Percentiles rank a stretch among this genome's conserved stretches.
Conservation (phyloP, 2,113 vertebrate genomes). For the Notiomystis cincta region DNA sequence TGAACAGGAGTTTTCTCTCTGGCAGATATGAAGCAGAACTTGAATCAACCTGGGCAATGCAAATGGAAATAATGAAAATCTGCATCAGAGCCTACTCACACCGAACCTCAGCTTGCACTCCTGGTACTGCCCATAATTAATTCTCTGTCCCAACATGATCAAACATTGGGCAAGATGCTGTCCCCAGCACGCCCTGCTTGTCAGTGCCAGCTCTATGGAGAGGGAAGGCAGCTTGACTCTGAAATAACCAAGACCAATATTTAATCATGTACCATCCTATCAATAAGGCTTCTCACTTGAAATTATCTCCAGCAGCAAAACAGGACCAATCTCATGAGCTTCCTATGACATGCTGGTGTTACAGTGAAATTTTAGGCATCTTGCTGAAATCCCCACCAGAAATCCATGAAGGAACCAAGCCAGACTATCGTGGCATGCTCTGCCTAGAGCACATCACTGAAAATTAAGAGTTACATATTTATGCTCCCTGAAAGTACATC, state of each 20-base stretch:
- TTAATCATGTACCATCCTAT: not conserved
- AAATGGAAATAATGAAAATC: not conserved
- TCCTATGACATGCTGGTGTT: not conserved
- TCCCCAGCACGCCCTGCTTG: not conserved
- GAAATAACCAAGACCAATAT: not conserved
- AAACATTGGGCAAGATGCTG: not conserved
- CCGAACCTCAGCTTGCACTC: not conserved
- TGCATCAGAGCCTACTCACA: not conserved
- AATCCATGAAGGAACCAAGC: not conserved
- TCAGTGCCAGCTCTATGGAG: not conserved
- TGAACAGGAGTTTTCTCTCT: not conserved
- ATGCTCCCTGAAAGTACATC: not conserved
- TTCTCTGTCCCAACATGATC: not conserved
- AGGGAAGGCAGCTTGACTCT: not conserved
- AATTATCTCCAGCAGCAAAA: not conserved
- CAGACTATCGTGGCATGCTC: rapidly evolving
- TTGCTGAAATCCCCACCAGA: not conserved
- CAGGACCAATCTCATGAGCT: not conserved
- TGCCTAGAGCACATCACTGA: not conserved
- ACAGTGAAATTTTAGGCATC: not conserved
- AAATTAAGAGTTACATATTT: not conserved
- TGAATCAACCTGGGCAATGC: not conserved
- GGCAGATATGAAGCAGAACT: not conserved
- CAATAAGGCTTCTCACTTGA: not conserved
- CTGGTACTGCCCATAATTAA: not conserved